Evolutionary conservation across 2,113 vertebrate genomes (phyloP).

Genomic region (Gymnobelideus leadbeateri): DNA sequence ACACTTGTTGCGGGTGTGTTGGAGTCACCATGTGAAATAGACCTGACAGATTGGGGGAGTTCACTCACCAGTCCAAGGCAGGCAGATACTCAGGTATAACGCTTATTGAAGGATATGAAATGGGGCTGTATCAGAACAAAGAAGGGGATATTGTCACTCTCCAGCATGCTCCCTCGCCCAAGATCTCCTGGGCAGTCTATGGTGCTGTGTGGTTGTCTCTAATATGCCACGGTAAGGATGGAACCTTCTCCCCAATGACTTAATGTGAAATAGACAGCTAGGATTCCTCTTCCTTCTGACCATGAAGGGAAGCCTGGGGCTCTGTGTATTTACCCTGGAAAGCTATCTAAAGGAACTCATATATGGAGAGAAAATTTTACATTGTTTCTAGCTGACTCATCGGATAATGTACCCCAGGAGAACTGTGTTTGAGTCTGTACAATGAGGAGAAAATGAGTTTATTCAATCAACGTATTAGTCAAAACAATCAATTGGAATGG

Average conservation of each 20-base stretch:
- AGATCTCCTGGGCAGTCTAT: neutral
- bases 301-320: neutral
- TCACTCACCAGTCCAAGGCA: neutral
- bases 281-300: neutral
- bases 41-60: neutral
- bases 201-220: neutral
- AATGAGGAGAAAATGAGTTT: neutral
- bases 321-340: neutral
- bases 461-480: neutral
- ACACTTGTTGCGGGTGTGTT: neutral
- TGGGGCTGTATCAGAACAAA: neutral
- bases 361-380: neutral
- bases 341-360: neutral
- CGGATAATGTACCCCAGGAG: neutral
- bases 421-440: neutral
- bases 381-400: neutral
- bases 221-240: neutral
- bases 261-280: neutral
- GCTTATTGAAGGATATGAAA: neutral
- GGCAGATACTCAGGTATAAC: neutral
- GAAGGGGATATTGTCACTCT: neutral
- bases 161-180: neutral
- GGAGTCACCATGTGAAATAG: neutral
- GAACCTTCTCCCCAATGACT: neutral
- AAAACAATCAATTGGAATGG: neutral